Percentiles rank a stretch among this genome's conserved stretches.
phyloP scores from a whole-genome alignment of 2,888 invertebrate genomes.

The Embidobia sp. region DNA sequence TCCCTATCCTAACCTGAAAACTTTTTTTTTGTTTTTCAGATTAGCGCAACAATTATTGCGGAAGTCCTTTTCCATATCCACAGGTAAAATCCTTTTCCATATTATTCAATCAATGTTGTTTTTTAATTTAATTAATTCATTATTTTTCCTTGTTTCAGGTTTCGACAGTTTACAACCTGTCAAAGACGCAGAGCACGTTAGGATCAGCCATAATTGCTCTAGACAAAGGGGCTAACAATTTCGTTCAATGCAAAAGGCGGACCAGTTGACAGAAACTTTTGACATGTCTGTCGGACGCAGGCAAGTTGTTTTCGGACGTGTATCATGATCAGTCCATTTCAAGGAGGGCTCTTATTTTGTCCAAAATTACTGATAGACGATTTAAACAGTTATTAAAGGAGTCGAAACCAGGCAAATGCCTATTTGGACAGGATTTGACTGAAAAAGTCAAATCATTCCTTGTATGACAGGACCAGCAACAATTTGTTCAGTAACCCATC shows the following conservation, averaged over 20 bases:
- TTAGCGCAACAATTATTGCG: no score
- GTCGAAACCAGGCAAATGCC: background rate
- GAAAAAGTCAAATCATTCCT: constrained; percentile 21
- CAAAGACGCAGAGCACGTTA: background rate
- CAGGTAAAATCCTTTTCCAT: no score
- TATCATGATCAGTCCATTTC: constrained; percentile 11
- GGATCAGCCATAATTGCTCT: background rate
- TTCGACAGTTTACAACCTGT: no score
- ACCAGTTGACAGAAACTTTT: constrained; percentile 1
- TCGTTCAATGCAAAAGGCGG: background rate
- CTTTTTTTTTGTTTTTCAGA: no score
- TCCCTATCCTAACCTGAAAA: no score
- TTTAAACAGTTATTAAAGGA: constrained; percentile 1
- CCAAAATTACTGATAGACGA: constrained; percentile 12
- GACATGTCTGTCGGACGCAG: background rate
- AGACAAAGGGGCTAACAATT: background rate
- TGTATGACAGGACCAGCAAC: background rate
- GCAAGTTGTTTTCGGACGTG: constrained; percentile 14
- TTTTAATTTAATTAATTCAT: no score
- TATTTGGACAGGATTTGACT: constrained; percentile 17
- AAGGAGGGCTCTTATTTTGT: constrained; percentile 17
- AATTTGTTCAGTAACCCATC: background rate
- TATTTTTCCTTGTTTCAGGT: no score
- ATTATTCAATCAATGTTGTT: no score
- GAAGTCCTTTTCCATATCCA: no score